phyloP scores from a whole-genome alignment of 2,797 vertebrate genomes.

The Cheirogaleus major region DNA sequence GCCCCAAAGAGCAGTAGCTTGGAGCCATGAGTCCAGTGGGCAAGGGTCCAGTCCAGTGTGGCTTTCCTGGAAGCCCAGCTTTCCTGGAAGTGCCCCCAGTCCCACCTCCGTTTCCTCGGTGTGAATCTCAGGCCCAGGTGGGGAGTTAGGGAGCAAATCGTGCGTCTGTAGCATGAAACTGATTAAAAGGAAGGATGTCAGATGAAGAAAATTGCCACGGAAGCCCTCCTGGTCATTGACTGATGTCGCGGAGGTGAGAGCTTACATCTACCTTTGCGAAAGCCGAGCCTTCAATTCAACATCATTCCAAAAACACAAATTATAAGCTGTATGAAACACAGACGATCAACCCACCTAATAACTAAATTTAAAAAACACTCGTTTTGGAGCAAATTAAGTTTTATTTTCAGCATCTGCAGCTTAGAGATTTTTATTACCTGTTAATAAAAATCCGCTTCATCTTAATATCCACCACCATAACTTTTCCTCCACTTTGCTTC shows the following conservation, averaged over 20 bases:
- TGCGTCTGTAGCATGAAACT: background rate
- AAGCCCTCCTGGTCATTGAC: background rate
- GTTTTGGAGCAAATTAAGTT: background rate
- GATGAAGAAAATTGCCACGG: background rate
- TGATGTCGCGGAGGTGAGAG: background rate
- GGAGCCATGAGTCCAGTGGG: background rate
- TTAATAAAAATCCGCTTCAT: conserved; percentile 10
- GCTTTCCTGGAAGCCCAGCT: background rate
- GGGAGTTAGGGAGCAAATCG: background rate
- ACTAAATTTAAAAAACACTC: background rate
- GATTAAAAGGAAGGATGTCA: background rate
- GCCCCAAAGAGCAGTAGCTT: background rate
- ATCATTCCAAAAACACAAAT: background rate
- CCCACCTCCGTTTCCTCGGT: background rate
- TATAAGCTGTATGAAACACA: background rate
- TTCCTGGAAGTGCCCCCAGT: background rate
- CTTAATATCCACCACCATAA: background rate
- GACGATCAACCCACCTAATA: background rate
- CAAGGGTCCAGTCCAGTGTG: background rate
- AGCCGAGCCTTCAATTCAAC: background rate
- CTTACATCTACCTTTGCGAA: background rate
- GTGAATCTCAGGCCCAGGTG: background rate
- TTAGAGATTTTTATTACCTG: background rate
- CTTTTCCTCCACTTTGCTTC: background rate
- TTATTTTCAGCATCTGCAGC: conserved; percentile 36